Evolutionary conservation across 2,888 invertebrate species (phyloP), one percentile per base, ranked within the genome.

Genomic region (Formica aserva): DNA sequence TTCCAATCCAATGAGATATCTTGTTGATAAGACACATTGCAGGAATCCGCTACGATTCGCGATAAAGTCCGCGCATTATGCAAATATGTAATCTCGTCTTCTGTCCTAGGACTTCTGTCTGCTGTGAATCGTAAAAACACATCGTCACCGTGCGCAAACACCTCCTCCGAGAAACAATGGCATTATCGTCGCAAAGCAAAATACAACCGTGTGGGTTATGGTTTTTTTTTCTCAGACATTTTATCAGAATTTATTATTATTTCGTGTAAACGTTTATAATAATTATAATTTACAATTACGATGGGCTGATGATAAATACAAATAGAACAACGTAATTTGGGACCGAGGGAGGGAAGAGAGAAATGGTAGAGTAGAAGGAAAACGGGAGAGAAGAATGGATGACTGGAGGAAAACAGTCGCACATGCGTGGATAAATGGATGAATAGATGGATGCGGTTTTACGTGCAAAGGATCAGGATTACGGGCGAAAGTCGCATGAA

Each of bases 171-270:
- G 48, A 45, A 32, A 57, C 85, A 62, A 66, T 72, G 55, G 45
- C 38, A 78, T 62, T 62, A 65, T 66, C 63, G 75, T 63, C 72
- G 82, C 71, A 83, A 84, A 85, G 84, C 84, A 89, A 85, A 75
- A 86, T 38, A 81, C 82, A 89, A 80, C 83, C 85, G 85, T 86
- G 75, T 86, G 75, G 75, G 60, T 86, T 83, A 77, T 82, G 69
- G 75, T 90, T 83, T 92, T 55, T 55, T 69, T 60, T 93, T 94
- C 92, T 93, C 90, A 94, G 94, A 94, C 94, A 94, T 94, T 94
- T 94, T 94, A 94, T 94, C 94, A 94, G 94, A 94, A 94, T 94
- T 94, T 94, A 94, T 94, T 94, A 94, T 94, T 94, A 94, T 94
- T 94, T 94, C 94, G 94, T 94, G 94, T 94, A 94, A 94, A 94